phyloP scores from a whole-genome alignment of 2,888 invertebrate species.

The Xestobium rufovillosum region DNA sequence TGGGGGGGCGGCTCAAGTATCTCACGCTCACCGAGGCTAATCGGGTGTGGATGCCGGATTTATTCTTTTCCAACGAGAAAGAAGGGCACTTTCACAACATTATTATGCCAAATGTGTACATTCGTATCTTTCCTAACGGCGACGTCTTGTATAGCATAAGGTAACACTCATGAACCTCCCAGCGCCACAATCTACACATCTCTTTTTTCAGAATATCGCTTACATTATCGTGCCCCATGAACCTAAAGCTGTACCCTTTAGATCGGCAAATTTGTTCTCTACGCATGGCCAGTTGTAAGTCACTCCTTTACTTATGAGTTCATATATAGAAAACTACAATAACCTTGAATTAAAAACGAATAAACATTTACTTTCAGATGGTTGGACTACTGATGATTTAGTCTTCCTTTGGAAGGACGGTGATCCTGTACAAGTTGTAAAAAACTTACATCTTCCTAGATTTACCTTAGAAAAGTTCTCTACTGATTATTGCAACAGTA shows the following conservation, averaged over 20 bases:
- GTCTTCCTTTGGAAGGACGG: conserved; percentile 95
- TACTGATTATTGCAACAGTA: conserved; percentile 94
- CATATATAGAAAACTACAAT: not conserved
- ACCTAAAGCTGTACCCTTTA: conserved; percentile 91
- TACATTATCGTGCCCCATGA: conserved; percentile 95
- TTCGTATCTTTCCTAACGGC: conserved; percentile 91
- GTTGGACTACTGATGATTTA: conserved; percentile 94
- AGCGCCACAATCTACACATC: not conserved
- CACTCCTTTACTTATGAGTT: conserved; percentile 24
- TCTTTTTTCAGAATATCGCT: conserved; percentile 74
- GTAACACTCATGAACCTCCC: conserved; percentile 40
- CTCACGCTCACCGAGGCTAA: conserved; percentile 89
- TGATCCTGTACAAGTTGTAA: conserved; percentile 92
- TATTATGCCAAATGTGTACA: conserved; percentile 96
- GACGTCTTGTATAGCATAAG: conserved; percentile 92
- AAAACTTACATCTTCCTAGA: conserved; percentile 86
- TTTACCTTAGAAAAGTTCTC: conserved; percentile 92
- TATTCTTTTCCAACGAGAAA: conserved; percentile 97
- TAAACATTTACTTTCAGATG: conserved; percentile 55
- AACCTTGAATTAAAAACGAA: conserved; percentile 1
- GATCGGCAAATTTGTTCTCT: conserved; percentile 93
- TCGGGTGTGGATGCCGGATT: conserved; percentile 97
- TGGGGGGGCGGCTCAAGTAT: conserved; percentile 82
- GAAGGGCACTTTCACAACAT: conserved; percentile 96
- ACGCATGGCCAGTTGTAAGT: conserved; percentile 96